A percentile compares a stretch with the other conserved stretches of the same genome.
These are phyloP conservation scores for Sebastes minor DNA, from an alignment of 2,797 vertebrate species.

Conservation along the genomic window DNA sequence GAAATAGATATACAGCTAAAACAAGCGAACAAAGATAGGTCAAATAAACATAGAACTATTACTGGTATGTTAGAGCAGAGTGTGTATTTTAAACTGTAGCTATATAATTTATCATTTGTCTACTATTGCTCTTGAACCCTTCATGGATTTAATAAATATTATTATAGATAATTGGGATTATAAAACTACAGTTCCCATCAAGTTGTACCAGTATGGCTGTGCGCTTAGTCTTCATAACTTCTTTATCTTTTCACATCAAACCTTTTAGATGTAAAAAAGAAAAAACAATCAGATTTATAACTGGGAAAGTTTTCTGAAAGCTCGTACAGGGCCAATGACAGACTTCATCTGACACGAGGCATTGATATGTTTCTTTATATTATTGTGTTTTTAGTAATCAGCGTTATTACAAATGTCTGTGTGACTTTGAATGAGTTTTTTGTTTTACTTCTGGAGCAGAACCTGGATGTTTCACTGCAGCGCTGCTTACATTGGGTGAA, in stretches of 20 bases:
- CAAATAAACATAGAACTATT: too few relatives aligned
- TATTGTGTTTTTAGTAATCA: too few relatives aligned
- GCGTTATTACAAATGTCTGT: too few relatives aligned
- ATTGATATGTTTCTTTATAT: too few relatives aligned
- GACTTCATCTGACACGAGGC: neutral
- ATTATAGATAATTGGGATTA: too few relatives aligned
- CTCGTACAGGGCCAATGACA: neutral
- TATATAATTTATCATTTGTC: neutral
- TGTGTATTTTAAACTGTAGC: neutral
- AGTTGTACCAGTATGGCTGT: neutral
- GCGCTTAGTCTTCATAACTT: neutral
- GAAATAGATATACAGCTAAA: neutral
- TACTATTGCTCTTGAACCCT: neutral
- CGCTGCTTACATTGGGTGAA: neutral
- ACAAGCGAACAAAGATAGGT: neutral
- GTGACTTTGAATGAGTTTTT: too few relatives aligned
- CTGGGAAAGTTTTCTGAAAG: neutral
- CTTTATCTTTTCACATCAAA: neutral
- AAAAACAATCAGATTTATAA: neutral
- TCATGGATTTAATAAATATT: neutral
- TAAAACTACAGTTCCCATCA: neutral
- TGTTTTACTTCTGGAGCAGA: neutral
- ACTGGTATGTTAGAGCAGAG: neutral
- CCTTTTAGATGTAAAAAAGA: neutral
- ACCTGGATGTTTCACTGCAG: neutral